These are phyloP conservation scores for Caranx melampygus DNA, from an alignment of 2,113 vertebrate species.

Conservation along the genomic window DNA sequence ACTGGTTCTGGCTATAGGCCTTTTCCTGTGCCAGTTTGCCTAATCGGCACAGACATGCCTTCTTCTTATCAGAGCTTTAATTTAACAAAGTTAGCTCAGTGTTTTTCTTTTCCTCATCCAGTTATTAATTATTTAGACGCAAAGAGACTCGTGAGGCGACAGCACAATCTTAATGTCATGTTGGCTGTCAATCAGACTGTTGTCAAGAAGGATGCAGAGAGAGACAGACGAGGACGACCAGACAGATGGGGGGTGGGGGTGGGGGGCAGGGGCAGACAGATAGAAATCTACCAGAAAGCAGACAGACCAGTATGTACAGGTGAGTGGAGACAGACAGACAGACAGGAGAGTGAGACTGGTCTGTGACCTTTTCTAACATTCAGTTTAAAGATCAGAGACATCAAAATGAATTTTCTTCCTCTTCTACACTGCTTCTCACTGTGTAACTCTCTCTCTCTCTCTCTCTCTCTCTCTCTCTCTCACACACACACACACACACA, in stretches of 20 bases:
- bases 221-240: too few relatives aligned
- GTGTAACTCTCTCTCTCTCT: neutral
- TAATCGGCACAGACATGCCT: neutral
- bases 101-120: neutral
- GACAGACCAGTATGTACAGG: slow-evolving; percentile 17
- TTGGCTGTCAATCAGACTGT: neutral
- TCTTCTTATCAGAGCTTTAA: neutral
- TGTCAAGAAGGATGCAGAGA: too few relatives aligned
- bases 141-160: neutral
- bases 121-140: neutral
- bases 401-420: slow-evolving; percentile 59
- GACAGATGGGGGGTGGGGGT: neutral
- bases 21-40: too few relatives aligned
- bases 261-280: neutral
- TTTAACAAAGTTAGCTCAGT: neutral
- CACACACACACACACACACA: too few relatives aligned
- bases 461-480: too few relatives aligned
- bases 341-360: slow-evolving; percentile 30
- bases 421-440: slow-evolving; percentile 1
- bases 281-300: neutral
- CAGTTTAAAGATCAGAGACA: slow-evolving; percentile 71
- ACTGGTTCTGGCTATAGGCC: too few relatives aligned
- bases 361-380: slow-evolving; percentile 72
- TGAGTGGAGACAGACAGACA: neutral
- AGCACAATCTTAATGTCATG: neutral